Percentiles rank a stretch among this genome's conserved stretches.
These are phyloP conservation scores for Condylura cristata DNA, from an alignment of 2,113 vertebrate species.

Conservation along the genomic window DNA sequence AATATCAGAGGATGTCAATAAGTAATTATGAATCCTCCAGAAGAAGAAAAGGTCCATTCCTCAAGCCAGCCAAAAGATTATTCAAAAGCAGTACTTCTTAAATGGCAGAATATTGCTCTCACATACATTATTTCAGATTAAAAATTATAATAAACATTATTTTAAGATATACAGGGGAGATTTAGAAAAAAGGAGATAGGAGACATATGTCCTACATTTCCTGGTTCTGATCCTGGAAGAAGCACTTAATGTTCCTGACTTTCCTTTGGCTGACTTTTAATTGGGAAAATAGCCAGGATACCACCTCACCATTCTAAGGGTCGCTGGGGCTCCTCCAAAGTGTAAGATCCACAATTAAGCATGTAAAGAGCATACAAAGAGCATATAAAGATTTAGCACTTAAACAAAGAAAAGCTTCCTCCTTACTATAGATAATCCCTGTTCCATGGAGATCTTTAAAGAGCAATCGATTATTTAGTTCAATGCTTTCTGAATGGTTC, in stretches of 20 bases:
- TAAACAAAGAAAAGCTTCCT: slow-evolving; percentile 38
- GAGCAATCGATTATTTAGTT: neutral
- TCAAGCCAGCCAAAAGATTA: neutral
- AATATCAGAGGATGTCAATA: slow-evolving; percentile 50
- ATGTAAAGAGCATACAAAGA: too few species aligned
- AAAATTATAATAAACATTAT: slow-evolving; percentile 41
- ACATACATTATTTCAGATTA: slow-evolving; percentile 28
- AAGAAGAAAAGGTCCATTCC: neutral
- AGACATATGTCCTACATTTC: neutral
- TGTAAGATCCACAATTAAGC: neutral
- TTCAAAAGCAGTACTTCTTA: slow-evolving; percentile 1
- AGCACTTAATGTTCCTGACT: neutral
- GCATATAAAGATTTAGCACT: neutral
- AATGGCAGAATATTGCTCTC: neutral
- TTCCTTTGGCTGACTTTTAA: neutral
- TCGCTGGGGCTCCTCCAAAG: neutral
- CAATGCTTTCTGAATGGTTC: neutral
- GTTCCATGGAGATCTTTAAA: neutral
- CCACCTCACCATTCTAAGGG: neutral
- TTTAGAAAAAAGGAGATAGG: neutral
- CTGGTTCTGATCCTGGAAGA: neutral
- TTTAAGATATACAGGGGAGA: slow-evolving; percentile 35
- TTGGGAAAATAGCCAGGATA: neutral
- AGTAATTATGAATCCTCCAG: slow-evolving; percentile 41
- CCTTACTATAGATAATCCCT: neutral